Base-by-base conservation (phyloP, 1,140 invertebrate species). In the Armadillidium nasatum region DNA sequence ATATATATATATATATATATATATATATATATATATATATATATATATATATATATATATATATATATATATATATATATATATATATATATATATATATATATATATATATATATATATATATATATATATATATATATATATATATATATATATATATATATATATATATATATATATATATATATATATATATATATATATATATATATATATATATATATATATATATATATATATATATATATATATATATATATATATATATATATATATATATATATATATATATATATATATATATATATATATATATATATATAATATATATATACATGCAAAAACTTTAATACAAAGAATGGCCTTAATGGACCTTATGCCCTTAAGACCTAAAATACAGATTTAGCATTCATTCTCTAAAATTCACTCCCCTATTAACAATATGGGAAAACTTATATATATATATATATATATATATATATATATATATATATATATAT, bases 201-300 rank as follows among this genome's bases (percentile, higher is more conserved):
- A 71, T 71, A 71, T 71, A 22, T 71, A 71, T 71, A 71, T 71
- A 71, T 71, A 71, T 71, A 71, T 71, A 71, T 71, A 71, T 71
- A 71, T 71, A 71, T 71, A 44, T 71, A 71, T 71, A 71, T 71
- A 71, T 71, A 71, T 71, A 71, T 71, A 71, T 71, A 71, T 71
- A 71, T 71, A 71, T 71, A 71, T 71, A 23, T 43, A 71, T 71
- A 71, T 43, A 71, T 71, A 71, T 71, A 71, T 71, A 71, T 71
- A 22, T 71, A 71, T 71, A 71, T 71, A 71, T 71, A 71, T 71
- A 71, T 71, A 71, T 71, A 71, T 71, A 71, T 71, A 71, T 71
- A 44, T 71, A 71, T 71, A 44, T 44, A 71, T 71, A 71, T 71
- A 71, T 71, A 71, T 71, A 71, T 71, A 71, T 71, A 60, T 22